Conservation (phyloP, 2,888 invertebrate genomes). For the Vannuccia rotundouncinata region DNA sequence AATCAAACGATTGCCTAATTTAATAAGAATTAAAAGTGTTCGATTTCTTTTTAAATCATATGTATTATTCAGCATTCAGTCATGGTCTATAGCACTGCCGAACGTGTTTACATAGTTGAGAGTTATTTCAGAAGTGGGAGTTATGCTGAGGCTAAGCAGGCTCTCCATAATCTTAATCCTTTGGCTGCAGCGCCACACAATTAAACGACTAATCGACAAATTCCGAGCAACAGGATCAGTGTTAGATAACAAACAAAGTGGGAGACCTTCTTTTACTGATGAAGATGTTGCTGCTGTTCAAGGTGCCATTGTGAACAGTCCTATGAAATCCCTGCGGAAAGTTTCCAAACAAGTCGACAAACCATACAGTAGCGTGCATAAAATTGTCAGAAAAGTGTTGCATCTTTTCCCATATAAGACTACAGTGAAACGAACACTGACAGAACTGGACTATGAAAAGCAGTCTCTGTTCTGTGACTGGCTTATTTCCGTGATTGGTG, state of each 20-base stretch:
- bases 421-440: too few relatives aligned
- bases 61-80: too few relatives aligned
- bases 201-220: conserved; percentile 12
- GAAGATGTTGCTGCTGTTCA: not conserved
- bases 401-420: too few relatives aligned
- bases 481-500: too few relatives aligned
- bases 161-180: conserved; percentile 4
- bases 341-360: not conserved
- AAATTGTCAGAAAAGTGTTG: too few relatives aligned
- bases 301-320: not conserved
- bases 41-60: too few relatives aligned
- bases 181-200: not conserved
- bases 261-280: conserved; percentile 1
- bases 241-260: not conserved
- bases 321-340: not conserved
- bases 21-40: too few relatives aligned
- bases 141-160: conserved; percentile 10
- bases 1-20: too few relatives aligned
- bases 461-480: too few relatives aligned
- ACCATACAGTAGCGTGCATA: too few relatives aligned
- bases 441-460: too few relatives aligned
- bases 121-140: conserved; percentile 20
- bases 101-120: not conserved
- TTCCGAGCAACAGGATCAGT: too few relatives aligned
- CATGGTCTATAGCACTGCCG: not conserved